phyloP scores from a whole-genome alignment of 1,140 invertebrate species.

The Drosophila trapezifrons region DNA sequence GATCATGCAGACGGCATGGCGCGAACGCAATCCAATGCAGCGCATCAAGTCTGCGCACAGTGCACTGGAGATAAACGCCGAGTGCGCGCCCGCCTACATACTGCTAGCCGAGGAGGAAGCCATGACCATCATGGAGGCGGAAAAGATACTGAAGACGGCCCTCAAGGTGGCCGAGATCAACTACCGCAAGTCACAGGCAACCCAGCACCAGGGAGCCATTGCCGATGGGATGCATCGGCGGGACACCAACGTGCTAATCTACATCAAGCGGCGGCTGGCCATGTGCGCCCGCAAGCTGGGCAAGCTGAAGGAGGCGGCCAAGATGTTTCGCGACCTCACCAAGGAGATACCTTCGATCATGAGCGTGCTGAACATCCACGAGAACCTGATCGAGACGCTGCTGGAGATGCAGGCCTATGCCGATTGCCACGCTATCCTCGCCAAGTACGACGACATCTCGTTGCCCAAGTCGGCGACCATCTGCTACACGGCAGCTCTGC shows the following conservation, averaged over 20 bases:
- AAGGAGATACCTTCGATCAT: slow-evolving; percentile 97
- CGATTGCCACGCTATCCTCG: slow-evolving; percentile 95
- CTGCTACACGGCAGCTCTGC: slow-evolving; percentile 97
- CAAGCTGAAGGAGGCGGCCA: slow-evolving; percentile 96
- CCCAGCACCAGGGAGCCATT: slow-evolving; percentile 90
- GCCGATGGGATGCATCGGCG: slow-evolving; percentile 93
- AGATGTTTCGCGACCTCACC: slow-evolving; percentile 98
- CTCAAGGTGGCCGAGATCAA: slow-evolving; percentile 94
- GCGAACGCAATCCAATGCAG: slow-evolving; percentile 96
- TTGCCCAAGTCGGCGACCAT: slow-evolving; percentile 98
- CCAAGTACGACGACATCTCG: slow-evolving; percentile 98
- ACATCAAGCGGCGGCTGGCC: slow-evolving; percentile 95
- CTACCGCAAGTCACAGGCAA: slow-evolving; percentile 90
- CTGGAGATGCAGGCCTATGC: slow-evolving; percentile 98
- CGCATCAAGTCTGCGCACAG: slow-evolving; percentile 96
- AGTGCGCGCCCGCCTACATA: slow-evolving; percentile 98
- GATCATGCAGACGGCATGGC: slow-evolving; percentile 99
- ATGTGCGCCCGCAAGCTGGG: slow-evolving; percentile 98
- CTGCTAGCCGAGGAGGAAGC: slow-evolving; percentile 98
- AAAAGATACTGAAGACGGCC: slow-evolving; percentile 94
- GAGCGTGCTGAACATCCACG: slow-evolving; percentile 98
- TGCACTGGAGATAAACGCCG: slow-evolving; percentile 95
- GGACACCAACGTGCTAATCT: slow-evolving; percentile 98
- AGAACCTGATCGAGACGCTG: slow-evolving; percentile 98
- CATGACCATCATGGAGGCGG: slow-evolving; percentile 94